phyloP scores from a whole-genome alignment of 2,888 invertebrate species.

The Gasteruption jaculator region DNA sequence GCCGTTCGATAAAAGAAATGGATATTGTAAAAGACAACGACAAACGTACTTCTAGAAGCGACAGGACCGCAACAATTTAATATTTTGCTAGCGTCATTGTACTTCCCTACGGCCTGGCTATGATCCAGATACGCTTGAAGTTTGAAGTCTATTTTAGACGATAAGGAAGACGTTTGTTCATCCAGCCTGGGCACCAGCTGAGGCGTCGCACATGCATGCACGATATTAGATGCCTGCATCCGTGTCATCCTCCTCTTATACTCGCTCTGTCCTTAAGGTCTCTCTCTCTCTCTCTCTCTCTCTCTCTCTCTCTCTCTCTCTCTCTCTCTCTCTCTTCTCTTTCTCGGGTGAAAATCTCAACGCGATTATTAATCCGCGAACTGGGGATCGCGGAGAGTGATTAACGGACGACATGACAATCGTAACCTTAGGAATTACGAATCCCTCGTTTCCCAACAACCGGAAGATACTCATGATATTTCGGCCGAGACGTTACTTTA shows the following conservation, averaged over 20 bases:
- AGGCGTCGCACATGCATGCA: conserved; percentile 39
- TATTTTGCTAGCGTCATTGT: conserved; percentile 41
- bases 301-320: too few relatives aligned
- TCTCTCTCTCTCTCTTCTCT: too few relatives aligned
- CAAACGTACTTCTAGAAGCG: too few relatives aligned
- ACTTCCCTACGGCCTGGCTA: conserved; percentile 42
- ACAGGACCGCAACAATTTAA: conserved; percentile 37
- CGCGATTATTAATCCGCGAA: conserved; percentile 28
- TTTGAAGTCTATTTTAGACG: conserved; percentile 49
- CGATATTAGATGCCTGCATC: conserved; percentile 33
- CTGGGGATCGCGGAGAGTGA: conserved; percentile 20
- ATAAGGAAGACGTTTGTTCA: conserved; percentile 51
- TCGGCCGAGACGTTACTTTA: neutral
- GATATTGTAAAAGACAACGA: too few relatives aligned
- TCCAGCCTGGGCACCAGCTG: conserved; percentile 42
- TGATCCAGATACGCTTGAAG: conserved; percentile 46
- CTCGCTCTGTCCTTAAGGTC: too few relatives aligned
- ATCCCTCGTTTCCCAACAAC: too few relatives aligned
- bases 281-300: too few relatives aligned
- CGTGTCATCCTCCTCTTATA: conserved; percentile 17
- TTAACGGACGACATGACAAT: conserved; percentile 18
- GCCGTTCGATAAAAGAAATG: too few relatives aligned
- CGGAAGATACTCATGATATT: too few relatives aligned
- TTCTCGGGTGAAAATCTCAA: conserved; percentile 5
- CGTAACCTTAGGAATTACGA: too few relatives aligned